Conservation (phyloP, 2,888 invertebrate genomes). For the Marronus borbonicus region DNA sequence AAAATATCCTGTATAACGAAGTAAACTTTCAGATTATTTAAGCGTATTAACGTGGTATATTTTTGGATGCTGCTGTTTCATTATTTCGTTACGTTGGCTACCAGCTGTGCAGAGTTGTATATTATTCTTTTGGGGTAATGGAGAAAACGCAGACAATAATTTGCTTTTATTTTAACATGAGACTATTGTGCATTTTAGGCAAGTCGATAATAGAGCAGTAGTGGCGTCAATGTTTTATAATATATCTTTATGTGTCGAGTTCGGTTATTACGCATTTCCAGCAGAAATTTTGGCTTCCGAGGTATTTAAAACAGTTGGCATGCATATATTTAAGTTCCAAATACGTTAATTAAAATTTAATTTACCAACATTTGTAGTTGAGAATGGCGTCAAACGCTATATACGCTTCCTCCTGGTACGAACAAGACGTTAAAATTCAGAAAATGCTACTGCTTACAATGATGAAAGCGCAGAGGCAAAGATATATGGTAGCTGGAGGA, state of each 20-base stretch:
- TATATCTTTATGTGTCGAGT: not conserved
- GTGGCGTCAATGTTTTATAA: conserved; percentile 21
- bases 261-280: conserved; percentile 34
- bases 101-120: conserved; percentile 23
- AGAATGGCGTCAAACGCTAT: conserved; percentile 15
- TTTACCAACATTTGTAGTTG: not conserved
- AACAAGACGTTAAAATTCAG: conserved; percentile 41
- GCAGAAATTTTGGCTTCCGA: conserved; percentile 28
- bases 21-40: conserved; percentile 24
- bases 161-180: not conserved
- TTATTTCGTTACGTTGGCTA: conserved; percentile 41
- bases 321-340: too few species aligned
- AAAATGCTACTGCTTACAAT: conserved; percentile 41
- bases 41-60: conserved; percentile 5
- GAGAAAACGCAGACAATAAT: not conserved
- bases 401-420: conserved; percentile 46
- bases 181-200: not conserved
- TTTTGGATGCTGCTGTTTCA: conserved; percentile 33
- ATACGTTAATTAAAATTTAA: too few species aligned
- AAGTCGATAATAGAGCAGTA: conserved; percentile 2
- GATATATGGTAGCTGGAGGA: conserved; percentile 20
- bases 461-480: conserved; percentile 28
- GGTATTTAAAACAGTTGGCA: not conserved
- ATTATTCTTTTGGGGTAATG: conserved; percentile 18
- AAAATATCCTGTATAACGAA: not conserved